phyloP scores from a whole-genome alignment of 2,888 invertebrate genomes.

The Hemicrepidius hirtus region DNA sequence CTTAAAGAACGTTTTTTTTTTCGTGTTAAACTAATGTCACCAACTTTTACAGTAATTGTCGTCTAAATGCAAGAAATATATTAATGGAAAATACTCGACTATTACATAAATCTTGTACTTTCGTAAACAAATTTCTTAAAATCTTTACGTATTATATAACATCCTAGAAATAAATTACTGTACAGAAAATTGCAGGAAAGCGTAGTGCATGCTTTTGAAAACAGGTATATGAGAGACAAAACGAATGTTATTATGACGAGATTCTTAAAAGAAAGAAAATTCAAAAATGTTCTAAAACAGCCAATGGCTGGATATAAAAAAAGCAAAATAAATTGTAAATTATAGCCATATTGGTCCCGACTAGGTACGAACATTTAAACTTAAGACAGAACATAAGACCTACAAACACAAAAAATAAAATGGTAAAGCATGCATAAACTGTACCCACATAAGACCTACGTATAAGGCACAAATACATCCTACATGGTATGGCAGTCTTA shows the following conservation, averaged over 20 bases:
- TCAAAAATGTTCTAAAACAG: background rate
- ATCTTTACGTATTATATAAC: constrained; percentile 30
- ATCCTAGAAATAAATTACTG: constrained; percentile 54
- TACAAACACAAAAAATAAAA: background rate
- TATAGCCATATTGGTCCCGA: background rate
- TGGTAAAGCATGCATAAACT: constrained; percentile 31
- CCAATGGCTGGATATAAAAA: background rate
- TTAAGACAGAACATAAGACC: background rate
- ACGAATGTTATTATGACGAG: background rate
- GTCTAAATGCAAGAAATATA: background rate
- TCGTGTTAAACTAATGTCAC: no score
- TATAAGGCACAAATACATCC: constrained; percentile 34
- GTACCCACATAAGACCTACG: constrained; percentile 13
- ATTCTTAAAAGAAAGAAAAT: constrained; percentile 1
- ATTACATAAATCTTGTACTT: constrained; percentile 13
- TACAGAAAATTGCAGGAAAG: constrained; percentile 52
- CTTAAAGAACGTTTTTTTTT: no score
- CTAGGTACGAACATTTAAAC: constrained; percentile 18
- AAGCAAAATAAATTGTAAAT: background rate
- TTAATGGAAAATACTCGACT: background rate
- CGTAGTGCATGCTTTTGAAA: constrained; percentile 37
- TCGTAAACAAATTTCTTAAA: constrained; percentile 3
- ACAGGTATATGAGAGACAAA: background rate
- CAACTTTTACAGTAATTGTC: no score
- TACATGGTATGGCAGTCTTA: constrained; percentile 36